Evolutionary conservation across 2,113 vertebrate genomes (phyloP).

Genomic region (Malurus melanocephalus): DNA sequence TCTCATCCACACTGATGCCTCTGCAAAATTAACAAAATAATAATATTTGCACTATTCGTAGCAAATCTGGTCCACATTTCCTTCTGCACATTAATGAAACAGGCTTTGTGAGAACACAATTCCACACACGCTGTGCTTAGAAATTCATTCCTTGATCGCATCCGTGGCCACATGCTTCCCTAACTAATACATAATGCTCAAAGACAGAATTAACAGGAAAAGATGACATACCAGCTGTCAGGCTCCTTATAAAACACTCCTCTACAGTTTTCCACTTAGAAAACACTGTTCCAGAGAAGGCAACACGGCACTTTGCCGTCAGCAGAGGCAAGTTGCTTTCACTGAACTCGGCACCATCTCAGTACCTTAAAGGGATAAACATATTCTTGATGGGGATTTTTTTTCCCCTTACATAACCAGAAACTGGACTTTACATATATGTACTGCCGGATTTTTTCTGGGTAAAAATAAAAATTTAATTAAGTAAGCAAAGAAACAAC

Average conservation of each 20-base stretch:
- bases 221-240: slow-evolving; percentile 24
- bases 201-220: slow-evolving; percentile 13
- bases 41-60: not conserved
- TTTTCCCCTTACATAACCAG: not conserved
- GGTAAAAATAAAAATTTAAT: not conserved
- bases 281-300: slow-evolving; percentile 5
- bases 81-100: not conserved
- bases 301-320: not conserved
- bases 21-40: not conserved
- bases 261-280: not conserved
- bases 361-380: not conserved
- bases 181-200: not conserved
- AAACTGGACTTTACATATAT: not conserved
- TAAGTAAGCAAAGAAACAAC: not conserved
- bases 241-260: not conserved
- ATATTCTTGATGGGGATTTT: not conserved
- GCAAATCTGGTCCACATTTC: not conserved
- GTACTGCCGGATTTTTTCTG: not conserved
- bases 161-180: not conserved
- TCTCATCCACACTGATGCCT: not conserved
- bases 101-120: not conserved
- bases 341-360: not conserved
- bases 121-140: not conserved
- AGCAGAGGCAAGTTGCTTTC: slow-evolving; percentile 10
- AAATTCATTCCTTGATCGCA: slow-evolving; percentile 24